Base-by-base conservation (phyloP, 2,797 vertebrate species). In the Zalophus californianus region DNA sequence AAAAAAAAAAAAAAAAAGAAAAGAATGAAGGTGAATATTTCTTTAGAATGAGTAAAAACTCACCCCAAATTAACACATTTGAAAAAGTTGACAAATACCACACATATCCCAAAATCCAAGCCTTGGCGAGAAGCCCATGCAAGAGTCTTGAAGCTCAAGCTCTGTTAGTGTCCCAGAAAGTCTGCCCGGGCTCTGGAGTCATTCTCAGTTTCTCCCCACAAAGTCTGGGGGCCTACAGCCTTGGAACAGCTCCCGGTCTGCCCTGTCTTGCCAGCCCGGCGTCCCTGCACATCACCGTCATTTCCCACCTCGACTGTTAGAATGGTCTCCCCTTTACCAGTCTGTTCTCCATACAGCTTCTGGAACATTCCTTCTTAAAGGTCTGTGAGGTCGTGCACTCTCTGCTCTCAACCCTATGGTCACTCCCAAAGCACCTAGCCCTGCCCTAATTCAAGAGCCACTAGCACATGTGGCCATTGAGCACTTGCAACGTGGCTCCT, bases 131-230 rank as follows among this genome's bases (percentile, higher is more conserved):
- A 72, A 48, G 66, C 6, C 41, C 25, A 4, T 13, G 0, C 1
- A 1, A 25, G 32, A 41, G 8, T 44, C 58, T 66, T 15, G 21
- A 56, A 44, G 27, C 23, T n/a, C 77, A 25, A 14, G 56, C 48
- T 13, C n/a, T 35, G 21, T 73, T 54, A 5, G 10, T 3, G 0
- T 66, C 68, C 56, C 23, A 21, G 8, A 20, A 44, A 16, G 15
- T 35, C 21, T 6, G 0, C n/a, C 41, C 1, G 1, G 25, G 9
- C 27, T 58, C 29, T 20, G 35, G 1, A 3, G 21, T 44, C 44
- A 1, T 10, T 44, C 44, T 79, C 6, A 11, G 1, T 15, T n/a
- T 48, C 52, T 50, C 41, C 38, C 41, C 35, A 35, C 21, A 41
- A 77, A 58, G 16, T 3, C 52, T 60, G 3, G 7, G 8, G 58